phyloP scores from a whole-genome alignment of 2,113 vertebrate genomes.

The Acrocephalus kingi region DNA sequence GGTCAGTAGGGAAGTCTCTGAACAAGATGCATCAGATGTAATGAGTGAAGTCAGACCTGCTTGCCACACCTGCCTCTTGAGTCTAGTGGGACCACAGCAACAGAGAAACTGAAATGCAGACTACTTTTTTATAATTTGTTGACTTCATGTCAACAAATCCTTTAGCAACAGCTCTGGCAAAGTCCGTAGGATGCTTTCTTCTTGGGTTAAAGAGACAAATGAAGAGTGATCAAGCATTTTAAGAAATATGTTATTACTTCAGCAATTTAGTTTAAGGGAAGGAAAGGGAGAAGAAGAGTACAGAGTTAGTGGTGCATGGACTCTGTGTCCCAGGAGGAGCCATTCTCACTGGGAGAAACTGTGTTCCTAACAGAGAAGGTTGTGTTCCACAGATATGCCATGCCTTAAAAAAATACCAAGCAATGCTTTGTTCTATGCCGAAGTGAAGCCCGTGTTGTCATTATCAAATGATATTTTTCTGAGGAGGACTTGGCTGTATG shows the following conservation, averaged over 20 bases:
- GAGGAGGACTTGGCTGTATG: not conserved
- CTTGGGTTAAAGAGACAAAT: not conserved
- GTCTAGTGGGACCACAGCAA: not conserved
- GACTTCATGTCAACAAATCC: not conserved
- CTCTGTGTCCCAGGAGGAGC: not conserved
- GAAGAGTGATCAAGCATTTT: not conserved
- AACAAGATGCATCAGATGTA: not conserved
- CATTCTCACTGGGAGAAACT: not conserved
- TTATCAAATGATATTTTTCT: not conserved
- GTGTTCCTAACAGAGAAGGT: not conserved
- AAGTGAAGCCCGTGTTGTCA: not conserved
- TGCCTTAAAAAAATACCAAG: not conserved
- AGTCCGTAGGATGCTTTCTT: not conserved
- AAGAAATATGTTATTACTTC: not conserved
- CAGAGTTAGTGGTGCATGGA: not conserved
- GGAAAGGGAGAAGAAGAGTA: not conserved
- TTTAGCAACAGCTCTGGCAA: not conserved
- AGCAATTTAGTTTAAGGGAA: not conserved
- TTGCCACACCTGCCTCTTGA: not conserved
- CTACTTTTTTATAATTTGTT: not conserved
- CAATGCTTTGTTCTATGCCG: not conserved
- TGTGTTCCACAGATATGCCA: not conserved
- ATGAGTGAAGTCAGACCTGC: not conserved
- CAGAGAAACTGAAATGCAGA: not conserved
- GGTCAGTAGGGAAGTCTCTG: not conserved